phyloP scores from a whole-genome alignment of 2,888 invertebrate species.

The Campopleginae sp. region DNA sequence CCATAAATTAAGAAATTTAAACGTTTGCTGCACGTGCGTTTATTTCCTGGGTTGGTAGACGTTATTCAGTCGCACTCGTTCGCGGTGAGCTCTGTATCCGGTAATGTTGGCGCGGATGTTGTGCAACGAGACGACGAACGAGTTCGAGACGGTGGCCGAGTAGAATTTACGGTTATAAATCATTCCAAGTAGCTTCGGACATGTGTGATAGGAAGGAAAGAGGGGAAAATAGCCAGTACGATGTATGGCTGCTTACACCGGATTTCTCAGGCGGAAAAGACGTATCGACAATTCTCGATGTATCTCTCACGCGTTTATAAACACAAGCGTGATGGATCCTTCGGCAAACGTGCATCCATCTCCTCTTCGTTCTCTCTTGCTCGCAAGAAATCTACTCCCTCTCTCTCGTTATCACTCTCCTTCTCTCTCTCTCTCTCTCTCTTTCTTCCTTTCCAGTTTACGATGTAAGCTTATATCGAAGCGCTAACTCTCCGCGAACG shows the following conservation, averaged over 20 bases:
- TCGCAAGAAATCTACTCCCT: constrained; percentile 6
- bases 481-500: constrained; percentile 6
- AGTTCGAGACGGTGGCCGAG: constrained; percentile 18
- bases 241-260: constrained; percentile 36
- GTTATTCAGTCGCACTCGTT: constrained; percentile 10
- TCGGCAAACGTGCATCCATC: constrained; percentile 36
- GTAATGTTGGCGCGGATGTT: constrained; percentile 17
- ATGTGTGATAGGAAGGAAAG: constrained; percentile 56
- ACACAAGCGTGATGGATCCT: constrained; percentile 44
- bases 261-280: constrained; percentile 51
- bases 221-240: constrained; percentile 42
- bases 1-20: neutral
- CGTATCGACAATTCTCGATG: constrained; percentile 55
- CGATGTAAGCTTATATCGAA: neutral
- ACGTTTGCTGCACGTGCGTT: neutral
- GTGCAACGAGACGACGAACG: constrained; percentile 26
- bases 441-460: neutral
- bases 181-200: constrained; percentile 73
- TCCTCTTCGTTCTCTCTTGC: neutral
- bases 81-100: constrained; percentile 10
- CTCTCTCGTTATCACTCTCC: neutral
- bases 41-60: neutral
- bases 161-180: constrained; percentile 70
- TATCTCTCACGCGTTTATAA: constrained; percentile 34
- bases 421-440: neutral